These are phyloP conservation scores for Fukomys damarensis DNA, from an alignment of 2,113 vertebrate genomes.

Conservation along the genomic window DNA sequence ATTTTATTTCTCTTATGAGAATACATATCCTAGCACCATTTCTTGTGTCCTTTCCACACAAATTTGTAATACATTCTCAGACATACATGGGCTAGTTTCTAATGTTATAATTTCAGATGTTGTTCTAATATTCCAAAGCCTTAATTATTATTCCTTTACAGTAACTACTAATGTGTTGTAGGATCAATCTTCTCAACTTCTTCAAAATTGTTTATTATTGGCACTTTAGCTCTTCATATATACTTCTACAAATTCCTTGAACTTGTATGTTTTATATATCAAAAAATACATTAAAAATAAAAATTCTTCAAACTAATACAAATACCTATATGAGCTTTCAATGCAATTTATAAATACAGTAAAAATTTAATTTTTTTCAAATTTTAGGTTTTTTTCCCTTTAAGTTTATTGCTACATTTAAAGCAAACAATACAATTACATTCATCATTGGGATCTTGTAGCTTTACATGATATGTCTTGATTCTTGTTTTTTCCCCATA, in stretches of 20 bases:
- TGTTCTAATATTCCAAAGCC: neutral
- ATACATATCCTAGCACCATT: neutral
- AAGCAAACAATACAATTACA: too few species aligned
- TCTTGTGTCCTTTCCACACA: neutral
- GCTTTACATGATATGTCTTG: too few species aligned
- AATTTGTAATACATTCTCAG: neutral
- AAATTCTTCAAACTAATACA: neutral
- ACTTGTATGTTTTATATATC: neutral
- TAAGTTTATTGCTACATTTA: too few species aligned
- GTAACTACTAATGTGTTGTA: neutral
- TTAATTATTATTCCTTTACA: neutral
- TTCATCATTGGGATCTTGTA: too few species aligned
- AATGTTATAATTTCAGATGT: neutral
- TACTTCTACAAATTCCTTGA: neutral
- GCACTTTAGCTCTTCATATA: neutral
- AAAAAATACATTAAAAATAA: neutral
- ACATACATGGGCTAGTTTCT: neutral
- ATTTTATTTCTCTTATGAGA: neutral
- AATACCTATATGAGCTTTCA: neutral
- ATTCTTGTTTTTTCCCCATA: too few species aligned
- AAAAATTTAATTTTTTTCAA: neutral
- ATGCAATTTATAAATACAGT: neutral
- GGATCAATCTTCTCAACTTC: neutral
- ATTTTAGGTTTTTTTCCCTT: too few species aligned
- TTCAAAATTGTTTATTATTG: neutral